A percentile compares a stretch with the other conserved stretches of the same genome.
phyloP scores from a whole-genome alignment of 92 coral and sea anemone genomes.

The Zoanthus solanderi region DNA sequence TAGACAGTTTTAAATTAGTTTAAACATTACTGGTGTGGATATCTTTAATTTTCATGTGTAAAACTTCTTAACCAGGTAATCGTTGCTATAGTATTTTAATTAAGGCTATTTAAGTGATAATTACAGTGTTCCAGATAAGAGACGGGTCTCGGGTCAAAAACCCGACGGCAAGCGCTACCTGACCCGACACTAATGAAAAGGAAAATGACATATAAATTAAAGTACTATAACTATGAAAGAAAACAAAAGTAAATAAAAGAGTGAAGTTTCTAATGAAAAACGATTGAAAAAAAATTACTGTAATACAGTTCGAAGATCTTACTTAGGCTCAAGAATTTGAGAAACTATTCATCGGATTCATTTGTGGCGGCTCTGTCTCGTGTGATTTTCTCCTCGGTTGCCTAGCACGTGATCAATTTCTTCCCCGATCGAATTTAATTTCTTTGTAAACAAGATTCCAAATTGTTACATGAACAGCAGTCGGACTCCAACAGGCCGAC shows the following conservation, averaged over 20 bases:
- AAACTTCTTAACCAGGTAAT: no score
- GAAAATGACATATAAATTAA: no score
- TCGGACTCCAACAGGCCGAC: no score
- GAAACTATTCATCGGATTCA: slow-evolving; percentile 47
- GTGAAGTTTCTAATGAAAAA: not conserved
- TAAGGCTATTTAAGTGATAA: no score
- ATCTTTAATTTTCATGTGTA: no score
- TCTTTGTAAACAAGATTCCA: slow-evolving; percentile 53
- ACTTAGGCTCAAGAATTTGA: slow-evolving; percentile 23
- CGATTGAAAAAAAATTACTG: slow-evolving; percentile 44
- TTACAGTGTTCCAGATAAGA: not conserved
- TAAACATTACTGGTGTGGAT: no score
- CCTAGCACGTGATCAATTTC: slow-evolving; percentile 37
- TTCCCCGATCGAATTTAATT: slow-evolving; percentile 38
- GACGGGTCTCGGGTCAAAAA: slow-evolving; percentile 27
- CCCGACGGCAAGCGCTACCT: slow-evolving; percentile 30
- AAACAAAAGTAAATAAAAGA: no score
- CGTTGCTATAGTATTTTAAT: no score
- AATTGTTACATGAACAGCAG: slow-evolving; percentile 15
- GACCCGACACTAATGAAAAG: slow-evolving; percentile 20
- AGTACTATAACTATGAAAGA: no score
- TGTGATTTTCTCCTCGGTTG: slow-evolving; percentile 37
- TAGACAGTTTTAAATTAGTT: no score
- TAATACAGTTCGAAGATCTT: slow-evolving; percentile 17
- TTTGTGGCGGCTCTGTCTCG: slow-evolving; percentile 32